Evolutionary conservation across 1,140 invertebrate species (phyloP).

Genomic region (Drosophila sp.): DNA sequence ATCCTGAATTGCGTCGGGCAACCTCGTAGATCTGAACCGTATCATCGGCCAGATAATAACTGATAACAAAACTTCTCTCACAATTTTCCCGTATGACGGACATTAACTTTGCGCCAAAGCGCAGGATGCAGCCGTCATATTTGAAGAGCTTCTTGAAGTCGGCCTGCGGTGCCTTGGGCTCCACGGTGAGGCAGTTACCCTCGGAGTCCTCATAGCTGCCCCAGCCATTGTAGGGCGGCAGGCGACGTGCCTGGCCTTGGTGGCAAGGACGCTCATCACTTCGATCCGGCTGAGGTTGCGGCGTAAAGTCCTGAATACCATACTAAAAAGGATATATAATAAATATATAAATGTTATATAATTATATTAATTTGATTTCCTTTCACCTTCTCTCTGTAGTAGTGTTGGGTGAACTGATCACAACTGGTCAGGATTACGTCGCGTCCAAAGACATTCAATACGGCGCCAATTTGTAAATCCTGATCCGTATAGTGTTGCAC

Average conservation of each 20-base stretch:
- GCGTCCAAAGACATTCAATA: conserved; percentile 92
- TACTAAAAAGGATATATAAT: conserved; percentile 50
- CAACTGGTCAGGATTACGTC: conserved; percentile 93
- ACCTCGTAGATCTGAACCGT: conserved; percentile 93
- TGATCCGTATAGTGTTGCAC: conserved; percentile 87
- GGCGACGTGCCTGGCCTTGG: conserved; percentile 81
- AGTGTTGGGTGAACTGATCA: conserved; percentile 94
- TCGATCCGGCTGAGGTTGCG: conserved; percentile 85
- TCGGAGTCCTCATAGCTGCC: conserved; percentile 94
- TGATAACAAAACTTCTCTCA: conserved; percentile 91
- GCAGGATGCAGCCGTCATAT: conserved; percentile 91
- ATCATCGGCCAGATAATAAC: conserved; percentile 93
- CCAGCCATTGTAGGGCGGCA: conserved; percentile 95
- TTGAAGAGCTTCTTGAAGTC: conserved; percentile 93
- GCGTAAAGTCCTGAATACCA: conserved; percentile 87
- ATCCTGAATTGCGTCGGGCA: conserved; percentile 90
- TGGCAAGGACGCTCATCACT: conserved; percentile 69
- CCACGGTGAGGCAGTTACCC: conserved; percentile 91
- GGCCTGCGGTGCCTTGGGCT: conserved; percentile 90
- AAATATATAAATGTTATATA: neutral
- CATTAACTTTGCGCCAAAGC: conserved; percentile 91
- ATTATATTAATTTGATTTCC: neutral
- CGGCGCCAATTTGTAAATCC: conserved; percentile 92
- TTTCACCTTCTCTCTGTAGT: conserved; percentile 89
- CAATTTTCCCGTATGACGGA: conserved; percentile 89